A percentile compares a stretch with the other conserved stretches of the same genome.
Evolutionary conservation across 1,140 invertebrate species (phyloP).

Genomic region (Cyclargus thomasi): DNA sequence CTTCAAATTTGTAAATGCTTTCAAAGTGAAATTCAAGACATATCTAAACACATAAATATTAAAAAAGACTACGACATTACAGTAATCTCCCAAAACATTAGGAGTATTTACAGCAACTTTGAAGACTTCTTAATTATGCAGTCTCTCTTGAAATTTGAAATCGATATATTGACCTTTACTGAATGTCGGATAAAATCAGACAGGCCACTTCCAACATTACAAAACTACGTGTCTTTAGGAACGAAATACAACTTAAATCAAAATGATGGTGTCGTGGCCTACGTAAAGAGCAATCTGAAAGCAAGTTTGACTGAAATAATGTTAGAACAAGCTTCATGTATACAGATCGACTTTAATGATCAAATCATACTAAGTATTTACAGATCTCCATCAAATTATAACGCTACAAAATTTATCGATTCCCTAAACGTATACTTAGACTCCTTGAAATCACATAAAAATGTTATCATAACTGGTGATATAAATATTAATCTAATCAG

Average conservation of each 20-base stretch:
- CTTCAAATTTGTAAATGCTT: background rate
- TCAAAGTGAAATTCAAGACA: background rate
- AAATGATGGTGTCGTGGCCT: slow-evolving; percentile 9
- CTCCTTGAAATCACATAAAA: background rate
- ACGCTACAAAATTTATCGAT: background rate
- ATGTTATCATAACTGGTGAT: background rate
- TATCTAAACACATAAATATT: background rate
- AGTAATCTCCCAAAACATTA: background rate
- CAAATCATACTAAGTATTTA: slow-evolving; percentile 5
- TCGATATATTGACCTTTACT: slow-evolving; percentile 13
- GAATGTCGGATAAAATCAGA: slow-evolving; percentile 11
- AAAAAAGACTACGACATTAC: background rate
- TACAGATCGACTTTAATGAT: background rate
- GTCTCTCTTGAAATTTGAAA: background rate
- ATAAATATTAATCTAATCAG: slow-evolving; percentile 1
- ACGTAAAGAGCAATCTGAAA: background rate
- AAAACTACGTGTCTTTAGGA: background rate
- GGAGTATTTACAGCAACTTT: background rate
- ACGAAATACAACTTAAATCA: background rate
- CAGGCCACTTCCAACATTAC: slow-evolving; percentile 2
- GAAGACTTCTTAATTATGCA: background rate
- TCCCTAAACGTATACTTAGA: slow-evolving; percentile 5
- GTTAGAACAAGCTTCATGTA: background rate
- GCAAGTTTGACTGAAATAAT: background rate
- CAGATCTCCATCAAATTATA: slow-evolving; percentile 4